Base-by-base conservation (phyloP, 2,888 invertebrate species). In the Ganaspis brasiliensis region DNA sequence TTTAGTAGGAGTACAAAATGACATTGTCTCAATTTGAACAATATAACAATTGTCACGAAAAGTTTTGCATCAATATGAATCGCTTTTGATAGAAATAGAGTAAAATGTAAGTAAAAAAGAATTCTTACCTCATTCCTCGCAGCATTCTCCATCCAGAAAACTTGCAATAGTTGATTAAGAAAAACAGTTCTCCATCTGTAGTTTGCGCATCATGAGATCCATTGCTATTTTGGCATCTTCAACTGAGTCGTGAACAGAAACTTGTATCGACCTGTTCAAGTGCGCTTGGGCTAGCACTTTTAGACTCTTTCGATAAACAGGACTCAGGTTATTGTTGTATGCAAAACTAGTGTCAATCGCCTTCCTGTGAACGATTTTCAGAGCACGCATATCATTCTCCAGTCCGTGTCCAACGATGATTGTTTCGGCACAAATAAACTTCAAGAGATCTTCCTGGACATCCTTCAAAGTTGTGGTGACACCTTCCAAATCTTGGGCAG, bases 331-430 rank as follows among this genome's bases (percentile, higher is more conserved):
- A 89, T 99, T 98, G 0, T 98, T 98, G 91, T 97, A 99, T 52
- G 96, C 92, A 24, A 97, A 94, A 35, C 97, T 95, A 0, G 99
- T 99, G 89, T 99, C 99, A 74, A 99, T 95, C 9, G 98, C 95
- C 0, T 94, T 95, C 2, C 93, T 92, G 89, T 99, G 99, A 9
- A 98, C 93, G 56, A 99, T 92, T 89, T 96, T 96, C 76, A 99
- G 91, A 0, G 96, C 97, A 19, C 97, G 93, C 74, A 99, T 92
- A 92, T 99, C 99, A 90, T 97, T 98, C 87, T 99, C 98, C 82
- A 99, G 92, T 21, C 97, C 97, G 92, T 99, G 99, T 0, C 99
- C 99, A 79, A 99, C 95, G 4, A 99, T 93, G 75, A 99, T 97
- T 5, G 98, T 97, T 78, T 97, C 95, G 8, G 95, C 94, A 79